These are phyloP conservation scores for Rotaria socialis DNA, from an alignment of 2,888 invertebrate genomes.

Conservation along the genomic window DNA sequence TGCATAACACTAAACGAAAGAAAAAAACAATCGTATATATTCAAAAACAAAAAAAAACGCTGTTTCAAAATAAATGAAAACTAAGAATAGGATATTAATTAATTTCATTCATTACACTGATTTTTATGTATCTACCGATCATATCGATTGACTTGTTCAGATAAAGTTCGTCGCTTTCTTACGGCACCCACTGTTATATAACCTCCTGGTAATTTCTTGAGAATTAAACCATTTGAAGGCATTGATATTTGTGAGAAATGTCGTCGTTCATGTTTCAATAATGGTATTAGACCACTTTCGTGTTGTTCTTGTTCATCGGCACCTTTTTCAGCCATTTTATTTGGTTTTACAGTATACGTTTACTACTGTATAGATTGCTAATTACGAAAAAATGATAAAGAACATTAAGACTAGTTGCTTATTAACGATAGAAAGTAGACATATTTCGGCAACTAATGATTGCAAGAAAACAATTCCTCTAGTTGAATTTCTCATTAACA, in stretches of 20 bases:
- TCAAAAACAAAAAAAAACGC: too few relatives aligned
- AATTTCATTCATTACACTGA: too few relatives aligned
- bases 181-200: neutral
- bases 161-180: neutral
- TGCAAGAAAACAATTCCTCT: too few relatives aligned
- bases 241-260: neutral
- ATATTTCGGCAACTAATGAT: too few relatives aligned
- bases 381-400: too few relatives aligned
- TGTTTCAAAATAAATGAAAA: too few relatives aligned
- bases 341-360: neutral
- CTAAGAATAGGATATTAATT: too few relatives aligned
- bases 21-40: neutral
- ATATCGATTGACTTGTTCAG: conserved; percentile 6
- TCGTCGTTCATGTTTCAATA: neutral
- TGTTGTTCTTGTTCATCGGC: neutral
- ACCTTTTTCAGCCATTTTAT: neutral
- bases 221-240: neutral
- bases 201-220: neutral
- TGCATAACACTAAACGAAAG: conserved; percentile 17
- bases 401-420: too few relatives aligned
- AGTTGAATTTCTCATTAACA: too few relatives aligned
- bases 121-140: neutral
- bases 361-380: too few relatives aligned
- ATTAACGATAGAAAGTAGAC: too few relatives aligned
- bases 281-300: neutral